Conservation (phyloP, 2,113 vertebrate species). For the Pitta sordida region DNA sequence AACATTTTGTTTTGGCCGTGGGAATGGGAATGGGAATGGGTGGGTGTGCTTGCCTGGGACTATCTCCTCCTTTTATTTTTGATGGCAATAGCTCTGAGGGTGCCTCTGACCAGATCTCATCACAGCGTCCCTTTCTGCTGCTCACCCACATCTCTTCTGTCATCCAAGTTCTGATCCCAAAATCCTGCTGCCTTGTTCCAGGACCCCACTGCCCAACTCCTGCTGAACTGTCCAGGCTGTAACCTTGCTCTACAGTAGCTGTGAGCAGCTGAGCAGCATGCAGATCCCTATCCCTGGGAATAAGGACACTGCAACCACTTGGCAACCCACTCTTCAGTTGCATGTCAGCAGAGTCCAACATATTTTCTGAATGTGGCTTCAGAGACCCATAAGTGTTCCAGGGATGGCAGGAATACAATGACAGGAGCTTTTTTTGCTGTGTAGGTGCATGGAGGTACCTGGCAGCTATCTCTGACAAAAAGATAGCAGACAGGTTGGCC, state of each 20-base stretch:
- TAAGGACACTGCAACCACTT: background rate
- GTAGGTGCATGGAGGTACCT: background rate
- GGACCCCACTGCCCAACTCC: background rate
- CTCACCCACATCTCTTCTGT: background rate
- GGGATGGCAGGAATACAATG: background rate
- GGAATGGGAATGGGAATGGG: background rate
- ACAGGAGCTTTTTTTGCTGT: background rate
- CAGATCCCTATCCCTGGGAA: background rate
- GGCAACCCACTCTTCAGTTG: rapidly evolving
- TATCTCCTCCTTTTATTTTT: background rate
- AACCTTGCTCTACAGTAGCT: background rate
- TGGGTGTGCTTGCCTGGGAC: background rate
- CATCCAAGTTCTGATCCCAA: background rate
- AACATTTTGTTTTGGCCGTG: background rate
- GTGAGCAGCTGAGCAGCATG: background rate
- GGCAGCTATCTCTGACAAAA: background rate
- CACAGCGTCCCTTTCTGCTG: background rate
- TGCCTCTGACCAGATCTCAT: background rate
- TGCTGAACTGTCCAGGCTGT: rapidly evolving
- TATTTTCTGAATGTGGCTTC: rapidly evolving
- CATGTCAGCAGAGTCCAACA: background rate
- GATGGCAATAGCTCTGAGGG: background rate
- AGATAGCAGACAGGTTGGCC: background rate
- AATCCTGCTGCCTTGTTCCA: rapidly evolving
- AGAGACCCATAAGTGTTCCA: background rate